Conservation (phyloP, 1,140 invertebrate species). For the Drosophila miranda region DNA sequence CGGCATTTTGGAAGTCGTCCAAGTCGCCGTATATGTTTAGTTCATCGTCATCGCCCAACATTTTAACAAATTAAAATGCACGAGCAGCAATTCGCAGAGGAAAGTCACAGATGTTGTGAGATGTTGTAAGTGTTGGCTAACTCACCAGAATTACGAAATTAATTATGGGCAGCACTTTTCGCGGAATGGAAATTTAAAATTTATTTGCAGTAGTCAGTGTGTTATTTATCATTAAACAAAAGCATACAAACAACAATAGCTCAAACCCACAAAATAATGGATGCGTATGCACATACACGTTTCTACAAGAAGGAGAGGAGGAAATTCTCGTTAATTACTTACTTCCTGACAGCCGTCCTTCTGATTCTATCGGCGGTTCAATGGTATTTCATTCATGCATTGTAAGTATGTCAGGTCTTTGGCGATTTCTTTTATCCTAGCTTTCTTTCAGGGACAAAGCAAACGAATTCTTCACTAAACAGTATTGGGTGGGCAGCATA, state of each 20-base stretch:
- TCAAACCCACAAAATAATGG: neutral
- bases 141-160: no score
- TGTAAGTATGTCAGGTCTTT: slow-evolving; percentile 31
- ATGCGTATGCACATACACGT: neutral
- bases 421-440: no score
- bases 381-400: slow-evolving; percentile 32
- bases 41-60: slow-evolving; percentile 62
- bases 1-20: slow-evolving; percentile 69
- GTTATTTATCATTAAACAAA: no score
- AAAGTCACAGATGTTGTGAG: no score
- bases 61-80: slow-evolving; percentile 9
- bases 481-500: slow-evolving; percentile 36
- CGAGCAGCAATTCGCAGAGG: no score
- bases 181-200: no score
- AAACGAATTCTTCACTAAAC: slow-evolving; percentile 4
- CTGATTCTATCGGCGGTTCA: slow-evolving; percentile 19
- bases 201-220: no score
- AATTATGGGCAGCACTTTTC: no score
- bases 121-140: no score
- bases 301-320: slow-evolving; percentile 6
- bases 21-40: slow-evolving; percentile 76
- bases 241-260: neutral
- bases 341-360: slow-evolving; percentile 8
- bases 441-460: slow-evolving; percentile 3
- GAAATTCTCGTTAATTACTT: slow-evolving; percentile 10